Evolutionary conservation across 2,113 vertebrate genomes (phyloP), one percentile per base, ranked within the genome.

Genomic region (Pseudois nayaur): DNA sequence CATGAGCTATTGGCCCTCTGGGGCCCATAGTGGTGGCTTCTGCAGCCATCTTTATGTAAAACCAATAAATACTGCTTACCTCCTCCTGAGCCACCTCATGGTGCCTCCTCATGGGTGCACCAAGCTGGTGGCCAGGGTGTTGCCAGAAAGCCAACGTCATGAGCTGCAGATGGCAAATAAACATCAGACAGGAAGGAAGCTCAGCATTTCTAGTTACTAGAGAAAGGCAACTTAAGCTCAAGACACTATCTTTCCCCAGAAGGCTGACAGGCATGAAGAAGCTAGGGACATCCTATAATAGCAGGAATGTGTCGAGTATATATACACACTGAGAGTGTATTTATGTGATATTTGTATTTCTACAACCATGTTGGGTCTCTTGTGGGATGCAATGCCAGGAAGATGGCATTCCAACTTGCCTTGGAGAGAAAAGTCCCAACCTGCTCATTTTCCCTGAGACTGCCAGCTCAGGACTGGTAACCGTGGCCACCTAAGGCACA

Each of bases 11-110:
- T 83, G 52, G 78, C 81, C 84, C 89, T 86, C 81, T 31, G 62
- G 60, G 76, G 78, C 64, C 76, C 45, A 16, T 45, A 15, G 27
- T 9, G 0, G 25, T 64, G 85, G 76, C 95, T 94, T 95, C 96
- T 96, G 76, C 88, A 91, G 92, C 71, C 55, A 5, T 79, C 59
- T 83, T 97, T 48, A 50, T 0, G 0, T 81, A 88, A 78, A 74
- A 91, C 85, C 91, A 91, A 91, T 54, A 87, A 96, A 96, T n/a
- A 67, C 57, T 0, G 3, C 55, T 89, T 23, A 64, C 83, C 85
- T 93, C 71, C 71, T 76, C 74, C 1, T 0, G 8, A 0, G 3
- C 64, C n/a, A 54, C 27, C 25, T 78, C 23, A 8, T 14, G 9
- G 52, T 21, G 54, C 59, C 45, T 71, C 57, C 27, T 74, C 64